A percentile compares a stretch with the other conserved stretches of the same genome.
Evolutionary conservation across 1,140 invertebrate genomes (phyloP).

Genomic region (Eulimnadia texana): DNA sequence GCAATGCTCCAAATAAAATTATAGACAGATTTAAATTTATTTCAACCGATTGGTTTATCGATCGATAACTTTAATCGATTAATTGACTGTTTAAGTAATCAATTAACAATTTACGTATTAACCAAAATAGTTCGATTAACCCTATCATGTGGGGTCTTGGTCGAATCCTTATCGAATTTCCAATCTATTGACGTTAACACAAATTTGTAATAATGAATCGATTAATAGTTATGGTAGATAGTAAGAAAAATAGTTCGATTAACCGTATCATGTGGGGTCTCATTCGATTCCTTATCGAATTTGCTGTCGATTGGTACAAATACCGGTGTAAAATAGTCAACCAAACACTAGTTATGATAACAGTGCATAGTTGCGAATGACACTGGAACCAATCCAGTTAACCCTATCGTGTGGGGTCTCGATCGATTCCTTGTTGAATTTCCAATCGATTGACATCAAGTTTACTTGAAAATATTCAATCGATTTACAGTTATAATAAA

Average conservation of each 20-base stretch:
- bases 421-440: not conserved
- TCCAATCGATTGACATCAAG: no score
- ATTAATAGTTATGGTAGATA: no score
- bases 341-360: no score
- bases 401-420: not conserved
- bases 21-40: no score
- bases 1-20: no score
- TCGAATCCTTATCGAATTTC: not conserved
- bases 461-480: no score
- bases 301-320: not conserved
- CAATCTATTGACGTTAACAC: not conserved
- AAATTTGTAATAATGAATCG: not conserved
- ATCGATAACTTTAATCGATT: no score
- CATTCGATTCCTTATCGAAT: no score
- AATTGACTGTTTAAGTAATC: no score
- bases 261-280: not conserved
- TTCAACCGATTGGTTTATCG: no score
- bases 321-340: not conserved
- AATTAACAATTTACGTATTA: no score
- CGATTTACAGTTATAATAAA: not conserved
- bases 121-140: not conserved
- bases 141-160: not conserved
- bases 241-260: not conserved
- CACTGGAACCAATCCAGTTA: not conserved
- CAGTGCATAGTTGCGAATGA: no score